Conservation (phyloP, 2,113 vertebrate genomes). For the Tamias sibiricus region DNA sequence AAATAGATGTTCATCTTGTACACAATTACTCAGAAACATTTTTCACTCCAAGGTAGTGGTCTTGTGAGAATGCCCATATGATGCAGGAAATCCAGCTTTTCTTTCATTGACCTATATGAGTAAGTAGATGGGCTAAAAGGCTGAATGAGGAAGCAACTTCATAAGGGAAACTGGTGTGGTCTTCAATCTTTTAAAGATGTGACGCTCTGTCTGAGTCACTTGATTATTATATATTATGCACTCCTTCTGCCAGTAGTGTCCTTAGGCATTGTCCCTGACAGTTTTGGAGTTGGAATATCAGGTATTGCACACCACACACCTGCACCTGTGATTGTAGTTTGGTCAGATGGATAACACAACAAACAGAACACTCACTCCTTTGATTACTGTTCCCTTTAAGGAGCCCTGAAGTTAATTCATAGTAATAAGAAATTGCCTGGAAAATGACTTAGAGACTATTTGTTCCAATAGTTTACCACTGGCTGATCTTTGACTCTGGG, state of each 20-base stretch:
- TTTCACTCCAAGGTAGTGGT: background rate
- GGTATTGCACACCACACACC: background rate
- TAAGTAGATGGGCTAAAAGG: background rate
- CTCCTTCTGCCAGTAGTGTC: background rate
- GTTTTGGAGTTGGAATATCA: background rate
- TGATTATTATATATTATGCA: background rate
- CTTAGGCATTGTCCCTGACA: background rate
- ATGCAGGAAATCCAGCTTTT: background rate
- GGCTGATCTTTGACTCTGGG: background rate
- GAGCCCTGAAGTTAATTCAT: conserved; percentile 23
- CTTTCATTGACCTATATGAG: background rate
- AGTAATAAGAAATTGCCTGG: background rate
- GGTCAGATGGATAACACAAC: background rate
- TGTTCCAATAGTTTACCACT: background rate
- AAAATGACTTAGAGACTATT: background rate
- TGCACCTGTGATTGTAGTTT: background rate
- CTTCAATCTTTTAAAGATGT: background rate
- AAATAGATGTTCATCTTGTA: background rate
- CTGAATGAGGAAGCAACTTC: background rate
- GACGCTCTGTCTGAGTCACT: background rate
- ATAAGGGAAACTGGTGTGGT: background rate
- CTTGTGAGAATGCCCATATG: background rate
- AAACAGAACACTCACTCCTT: background rate
- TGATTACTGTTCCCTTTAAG: background rate
- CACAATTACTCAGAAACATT: background rate